These are phyloP conservation scores for Cecropterus lyciades DNA, from an alignment of 1,140 invertebrate genomes.

Conservation along the genomic window DNA sequence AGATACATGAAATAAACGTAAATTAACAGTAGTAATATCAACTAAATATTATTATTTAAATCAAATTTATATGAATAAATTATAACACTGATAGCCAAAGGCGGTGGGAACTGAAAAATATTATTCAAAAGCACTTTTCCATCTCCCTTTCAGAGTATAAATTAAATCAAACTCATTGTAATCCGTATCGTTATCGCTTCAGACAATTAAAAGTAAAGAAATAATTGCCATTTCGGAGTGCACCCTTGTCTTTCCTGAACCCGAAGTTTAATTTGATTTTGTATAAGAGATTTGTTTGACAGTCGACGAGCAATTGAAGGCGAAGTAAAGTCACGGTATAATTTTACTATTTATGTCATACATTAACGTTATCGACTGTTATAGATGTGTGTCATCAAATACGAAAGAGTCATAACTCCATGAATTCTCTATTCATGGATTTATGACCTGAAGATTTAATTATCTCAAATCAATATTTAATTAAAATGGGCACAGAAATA, in stretches of 20 bases:
- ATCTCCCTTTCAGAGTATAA: background rate
- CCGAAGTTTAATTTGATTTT: constrained; percentile 51
- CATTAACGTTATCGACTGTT: too few relatives aligned
- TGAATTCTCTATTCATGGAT: too few relatives aligned
- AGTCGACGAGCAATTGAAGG: background rate
- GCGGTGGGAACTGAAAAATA: background rate
- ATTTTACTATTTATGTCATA: too few relatives aligned
- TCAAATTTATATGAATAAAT: too few relatives aligned
- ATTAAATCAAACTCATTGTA: constrained; percentile 13
- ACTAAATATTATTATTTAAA: too few relatives aligned
- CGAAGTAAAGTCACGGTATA: too few relatives aligned
- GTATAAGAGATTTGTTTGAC: constrained; percentile 13
- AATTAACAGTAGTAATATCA: background rate
- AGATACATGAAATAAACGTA: too few relatives aligned
- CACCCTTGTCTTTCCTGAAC: background rate
- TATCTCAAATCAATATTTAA: too few relatives aligned
- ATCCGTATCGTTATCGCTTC: constrained; percentile 12
- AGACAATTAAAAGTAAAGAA: constrained; percentile 21
- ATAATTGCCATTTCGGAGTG: constrained; percentile 1
- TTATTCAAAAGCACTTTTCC: background rate
- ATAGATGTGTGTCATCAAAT: too few relatives aligned
- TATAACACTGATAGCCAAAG: background rate
- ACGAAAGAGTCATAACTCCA: too few relatives aligned
- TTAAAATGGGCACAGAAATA: too few relatives aligned
- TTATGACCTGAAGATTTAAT: too few relatives aligned